Percentiles rank a stretch among this genome's conserved stretches.
These are phyloP conservation scores for Cladopsammia gracilis DNA, from an alignment of 64 coral and sea anemone genomes.

Conservation along the genomic window DNA sequence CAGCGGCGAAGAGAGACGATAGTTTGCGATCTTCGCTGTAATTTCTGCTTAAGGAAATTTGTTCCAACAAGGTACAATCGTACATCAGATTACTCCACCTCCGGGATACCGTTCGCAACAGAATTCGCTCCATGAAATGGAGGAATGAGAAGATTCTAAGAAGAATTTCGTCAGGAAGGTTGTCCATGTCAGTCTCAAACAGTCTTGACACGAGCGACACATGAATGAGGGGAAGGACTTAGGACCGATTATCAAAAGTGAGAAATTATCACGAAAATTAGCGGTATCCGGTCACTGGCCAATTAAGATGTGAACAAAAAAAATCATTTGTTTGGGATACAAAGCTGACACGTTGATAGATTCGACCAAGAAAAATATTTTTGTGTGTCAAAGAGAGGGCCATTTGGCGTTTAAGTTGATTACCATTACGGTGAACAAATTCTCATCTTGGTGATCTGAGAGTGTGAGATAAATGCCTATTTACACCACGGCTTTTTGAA, in stretches of 20 bases:
- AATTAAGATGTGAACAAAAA: not conserved
- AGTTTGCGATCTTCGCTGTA: constrained; percentile 8
- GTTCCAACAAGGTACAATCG: not conserved
- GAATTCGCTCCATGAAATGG: not conserved
- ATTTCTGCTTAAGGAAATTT: not conserved
- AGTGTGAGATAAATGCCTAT: constrained; percentile 16
- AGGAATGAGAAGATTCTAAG: constrained; percentile 4
- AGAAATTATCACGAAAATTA: not conserved
- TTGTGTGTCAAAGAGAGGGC: constrained; percentile 14
- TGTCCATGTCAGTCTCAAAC: not conserved
- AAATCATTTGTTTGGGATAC: not conserved
- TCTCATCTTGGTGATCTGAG: not conserved
- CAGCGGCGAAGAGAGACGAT: not conserved
- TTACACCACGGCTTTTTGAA: not conserved
- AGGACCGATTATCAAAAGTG: not conserved
- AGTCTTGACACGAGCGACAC: not conserved
- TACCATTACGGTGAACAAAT: not conserved
- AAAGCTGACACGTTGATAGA: not conserved
- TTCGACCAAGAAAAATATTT: constrained; percentile 18
- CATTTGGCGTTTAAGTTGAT: not conserved
- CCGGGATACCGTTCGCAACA: constrained; percentile 10
- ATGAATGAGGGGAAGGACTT: not conserved
- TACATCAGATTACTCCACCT: constrained; percentile 20
- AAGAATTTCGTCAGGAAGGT: constrained; percentile 12
- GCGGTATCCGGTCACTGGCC: not conserved